Percentiles rank a stretch among this genome's conserved stretches.
Evolutionary conservation across 2,113 vertebrate genomes (phyloP).

Genomic region (Jaculus jaculus): DNA sequence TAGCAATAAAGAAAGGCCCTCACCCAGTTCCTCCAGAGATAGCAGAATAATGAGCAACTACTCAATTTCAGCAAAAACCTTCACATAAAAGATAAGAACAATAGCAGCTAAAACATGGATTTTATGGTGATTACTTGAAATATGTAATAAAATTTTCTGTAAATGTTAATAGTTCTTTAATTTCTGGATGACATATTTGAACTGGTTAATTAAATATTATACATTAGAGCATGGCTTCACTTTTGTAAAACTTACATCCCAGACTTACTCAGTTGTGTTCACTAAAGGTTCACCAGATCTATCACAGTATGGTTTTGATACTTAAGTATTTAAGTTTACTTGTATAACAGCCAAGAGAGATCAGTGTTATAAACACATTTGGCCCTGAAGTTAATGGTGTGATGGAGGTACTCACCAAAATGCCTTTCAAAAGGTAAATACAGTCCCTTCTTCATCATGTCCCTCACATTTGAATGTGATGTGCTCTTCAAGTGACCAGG

Average conservation of each 20-base stretch:
- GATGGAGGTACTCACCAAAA: not conserved
- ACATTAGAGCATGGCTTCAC: not conserved
- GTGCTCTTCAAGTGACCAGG: not conserved
- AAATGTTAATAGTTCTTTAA: not conserved
- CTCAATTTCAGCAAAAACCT: slow-evolving; percentile 52
- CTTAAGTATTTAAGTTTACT: not conserved
- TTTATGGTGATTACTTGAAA: not conserved
- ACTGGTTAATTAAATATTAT: not conserved
- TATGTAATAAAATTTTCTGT: not conserved
- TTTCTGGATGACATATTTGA: not conserved
- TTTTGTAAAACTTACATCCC: slow-evolving; percentile 19
- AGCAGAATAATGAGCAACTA: slow-evolving; percentile 34
- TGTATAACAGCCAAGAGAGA: not conserved
- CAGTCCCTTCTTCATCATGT: not conserved
- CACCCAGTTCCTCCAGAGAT: slow-evolving; percentile 22
- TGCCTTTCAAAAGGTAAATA: slow-evolving; percentile 2
- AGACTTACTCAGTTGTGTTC: not conserved
- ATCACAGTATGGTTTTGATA: not conserved
- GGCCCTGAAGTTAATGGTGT: not conserved
- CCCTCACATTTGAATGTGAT: not conserved
- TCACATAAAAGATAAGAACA: slow-evolving; percentile 12
- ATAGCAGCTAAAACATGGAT: not conserved
- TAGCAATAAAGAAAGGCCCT: slow-evolving; percentile 38
- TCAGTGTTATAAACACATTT: not conserved
- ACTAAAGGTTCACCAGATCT: not conserved